These are phyloP conservation scores for Ictalurus punctatus DNA, from an alignment of 2,113 vertebrate species.

Conservation along the genomic window DNA sequence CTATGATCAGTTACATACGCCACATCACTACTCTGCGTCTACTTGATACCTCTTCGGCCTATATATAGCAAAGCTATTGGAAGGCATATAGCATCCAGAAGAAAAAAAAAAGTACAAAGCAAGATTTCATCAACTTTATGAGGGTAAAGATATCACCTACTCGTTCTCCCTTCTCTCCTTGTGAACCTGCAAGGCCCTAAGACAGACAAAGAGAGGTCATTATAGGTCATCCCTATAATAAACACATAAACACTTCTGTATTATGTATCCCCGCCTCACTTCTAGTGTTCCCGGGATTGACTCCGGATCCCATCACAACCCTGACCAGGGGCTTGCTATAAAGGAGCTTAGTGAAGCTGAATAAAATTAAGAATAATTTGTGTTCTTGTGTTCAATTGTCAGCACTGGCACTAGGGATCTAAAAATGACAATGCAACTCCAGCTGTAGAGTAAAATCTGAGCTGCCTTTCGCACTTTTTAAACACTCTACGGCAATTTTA, in stretches of 20 bases:
- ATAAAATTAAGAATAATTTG: background rate
- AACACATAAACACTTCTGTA: background rate
- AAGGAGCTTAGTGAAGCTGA: background rate
- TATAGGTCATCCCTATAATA: background rate
- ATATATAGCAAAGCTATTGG: background rate
- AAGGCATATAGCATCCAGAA: background rate
- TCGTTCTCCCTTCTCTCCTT: conserved; percentile 91
- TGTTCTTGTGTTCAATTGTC: background rate
- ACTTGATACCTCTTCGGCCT: background rate
- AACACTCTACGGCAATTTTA: background rate
- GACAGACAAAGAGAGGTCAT: conserved; percentile 24
- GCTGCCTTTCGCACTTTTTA: background rate
- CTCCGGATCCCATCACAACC: background rate
- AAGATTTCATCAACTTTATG: background rate
- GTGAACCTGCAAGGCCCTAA: conserved; percentile 83
- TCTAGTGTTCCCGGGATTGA: background rate
- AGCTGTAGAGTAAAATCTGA: background rate
- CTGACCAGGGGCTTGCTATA: background rate
- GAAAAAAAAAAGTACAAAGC: background rate
- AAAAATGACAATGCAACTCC: background rate
- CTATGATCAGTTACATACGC: background rate
- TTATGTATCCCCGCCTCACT: background rate
- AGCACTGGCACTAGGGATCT: background rate
- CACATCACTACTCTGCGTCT: background rate
- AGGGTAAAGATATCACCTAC: conserved; percentile 72